Conservation (phyloP, 2,113 vertebrate genomes). For the Axis porcinus region DNA sequence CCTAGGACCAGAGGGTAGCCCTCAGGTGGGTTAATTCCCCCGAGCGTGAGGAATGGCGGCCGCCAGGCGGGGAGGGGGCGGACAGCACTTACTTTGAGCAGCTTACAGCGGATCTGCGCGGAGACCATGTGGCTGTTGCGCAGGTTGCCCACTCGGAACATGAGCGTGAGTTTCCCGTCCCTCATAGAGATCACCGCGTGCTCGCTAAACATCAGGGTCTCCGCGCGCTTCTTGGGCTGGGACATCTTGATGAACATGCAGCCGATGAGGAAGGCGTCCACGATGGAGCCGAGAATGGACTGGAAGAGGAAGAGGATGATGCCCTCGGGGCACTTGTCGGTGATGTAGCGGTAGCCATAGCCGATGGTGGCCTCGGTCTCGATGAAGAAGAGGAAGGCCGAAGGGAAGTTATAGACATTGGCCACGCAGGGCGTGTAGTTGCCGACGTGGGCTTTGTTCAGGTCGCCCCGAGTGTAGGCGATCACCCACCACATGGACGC, state of each 20-base stretch:
- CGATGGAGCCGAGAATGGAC: constrained; percentile 98
- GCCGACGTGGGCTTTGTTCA: constrained; percentile 92
- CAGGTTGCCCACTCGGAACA: constrained; percentile 99
- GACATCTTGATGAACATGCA: constrained; percentile 99
- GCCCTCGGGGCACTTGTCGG: constrained; percentile 98
- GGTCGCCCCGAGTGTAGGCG: constrained; percentile 95
- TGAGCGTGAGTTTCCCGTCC: constrained; percentile 97
- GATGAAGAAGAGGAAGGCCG: constrained; percentile 98
- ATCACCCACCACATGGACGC: constrained; percentile 99
- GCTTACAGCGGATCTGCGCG: constrained; percentile 98
- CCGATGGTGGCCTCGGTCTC: constrained; percentile 99
- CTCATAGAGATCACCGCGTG: constrained; percentile 97
- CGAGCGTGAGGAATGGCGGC: background rate
- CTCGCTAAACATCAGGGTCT: constrained; percentile 99
- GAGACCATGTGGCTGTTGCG: constrained; percentile 99
- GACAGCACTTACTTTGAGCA: constrained; percentile 92
- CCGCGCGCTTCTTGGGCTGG: constrained; percentile 97
- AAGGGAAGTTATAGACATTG: constrained; percentile 99
- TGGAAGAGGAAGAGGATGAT: constrained; percentile 99
- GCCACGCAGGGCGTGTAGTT: constrained; percentile 97
- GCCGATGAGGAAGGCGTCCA: constrained; percentile 97
- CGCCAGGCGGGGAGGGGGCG: background rate
- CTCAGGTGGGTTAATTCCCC: background rate
- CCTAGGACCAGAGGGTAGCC: background rate
- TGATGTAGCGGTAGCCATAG: constrained; percentile 98